Conservation (phyloP, 1,140 invertebrate species). For the Metaphire vulgaris region DNA sequence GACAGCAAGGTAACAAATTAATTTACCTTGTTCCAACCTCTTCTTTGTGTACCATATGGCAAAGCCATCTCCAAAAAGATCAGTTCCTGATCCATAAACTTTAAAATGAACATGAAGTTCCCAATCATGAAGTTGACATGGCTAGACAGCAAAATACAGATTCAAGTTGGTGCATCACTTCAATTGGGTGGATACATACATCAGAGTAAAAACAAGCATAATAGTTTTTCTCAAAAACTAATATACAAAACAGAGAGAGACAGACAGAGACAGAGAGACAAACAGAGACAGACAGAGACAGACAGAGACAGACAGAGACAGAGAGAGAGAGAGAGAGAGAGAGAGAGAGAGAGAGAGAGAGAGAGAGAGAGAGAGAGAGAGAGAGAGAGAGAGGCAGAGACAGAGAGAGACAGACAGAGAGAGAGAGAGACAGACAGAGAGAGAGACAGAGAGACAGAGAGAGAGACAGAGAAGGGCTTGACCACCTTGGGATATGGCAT, state of each 20-base stretch:
- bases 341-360: not conserved
- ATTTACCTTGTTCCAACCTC: conserved; percentile 64
- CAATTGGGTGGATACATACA: not conserved
- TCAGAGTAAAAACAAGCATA: not conserved
- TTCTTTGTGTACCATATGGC: conserved; percentile 95
- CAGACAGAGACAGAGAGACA: too few relatives aligned
- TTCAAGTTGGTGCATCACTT: not conserved
- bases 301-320: not conserved
- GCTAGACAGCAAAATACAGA: conserved; percentile 57
- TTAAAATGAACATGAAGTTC: conserved; percentile 94
- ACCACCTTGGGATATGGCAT: too few relatives aligned
- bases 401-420: too few relatives aligned
- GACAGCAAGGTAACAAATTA: too few relatives aligned
- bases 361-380: too few relatives aligned
- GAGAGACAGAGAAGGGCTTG: too few relatives aligned
- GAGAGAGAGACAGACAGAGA: too few relatives aligned
- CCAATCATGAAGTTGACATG: conserved; percentile 80
- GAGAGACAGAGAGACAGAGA: too few relatives aligned
- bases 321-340: not conserved
- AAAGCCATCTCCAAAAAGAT: conserved; percentile 94
- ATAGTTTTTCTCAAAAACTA: not conserved
- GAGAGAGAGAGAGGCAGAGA: too few relatives aligned
- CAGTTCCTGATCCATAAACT: conserved; percentile 87
- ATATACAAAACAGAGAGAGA: not conserved
- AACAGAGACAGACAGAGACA: too few relatives aligned